Conservation (phyloP, 2,113 vertebrate genomes). For the Martes martes region DNA sequence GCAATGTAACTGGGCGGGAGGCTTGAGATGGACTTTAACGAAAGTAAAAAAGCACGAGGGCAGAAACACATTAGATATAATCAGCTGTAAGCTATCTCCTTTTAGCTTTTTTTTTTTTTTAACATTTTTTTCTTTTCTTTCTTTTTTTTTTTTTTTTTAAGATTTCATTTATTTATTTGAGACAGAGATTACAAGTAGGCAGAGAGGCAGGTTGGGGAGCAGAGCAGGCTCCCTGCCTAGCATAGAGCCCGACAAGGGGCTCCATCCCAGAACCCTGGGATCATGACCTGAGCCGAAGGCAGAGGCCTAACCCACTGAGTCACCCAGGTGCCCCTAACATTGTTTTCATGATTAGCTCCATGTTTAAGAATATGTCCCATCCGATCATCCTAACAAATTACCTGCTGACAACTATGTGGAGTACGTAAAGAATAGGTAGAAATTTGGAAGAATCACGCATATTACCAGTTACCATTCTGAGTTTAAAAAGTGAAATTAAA, state of each 20-base stretch:
- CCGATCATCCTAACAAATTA: not conserved
- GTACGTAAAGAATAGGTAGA: not conserved
- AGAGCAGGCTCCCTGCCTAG: too few species aligned
- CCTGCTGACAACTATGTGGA: not conserved
- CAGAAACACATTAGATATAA: not conserved
- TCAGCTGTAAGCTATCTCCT: not conserved
- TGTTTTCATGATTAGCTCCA: not conserved
- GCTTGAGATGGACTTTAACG: not conserved
- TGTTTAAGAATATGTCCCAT: not conserved
- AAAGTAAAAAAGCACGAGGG: not conserved
- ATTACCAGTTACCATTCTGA: not conserved
- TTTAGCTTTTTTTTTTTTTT: too few species aligned
- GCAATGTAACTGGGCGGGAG: not conserved
- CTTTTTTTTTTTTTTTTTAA: too few species aligned
- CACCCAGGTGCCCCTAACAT: not conserved
- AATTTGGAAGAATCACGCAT: not conserved
- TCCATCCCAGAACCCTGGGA: too few species aligned
- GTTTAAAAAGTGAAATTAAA: not conserved
- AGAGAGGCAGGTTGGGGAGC: too few species aligned
- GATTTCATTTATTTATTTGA: too few species aligned
- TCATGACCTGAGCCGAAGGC: too few species aligned
- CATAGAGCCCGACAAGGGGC: rapidly evolving
- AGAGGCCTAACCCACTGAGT: too few species aligned
- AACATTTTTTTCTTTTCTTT: not conserved
- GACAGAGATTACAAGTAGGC: too few species aligned